Conservation (phyloP, 2,113 vertebrate species). For the Accipiter virgatus region DNA sequence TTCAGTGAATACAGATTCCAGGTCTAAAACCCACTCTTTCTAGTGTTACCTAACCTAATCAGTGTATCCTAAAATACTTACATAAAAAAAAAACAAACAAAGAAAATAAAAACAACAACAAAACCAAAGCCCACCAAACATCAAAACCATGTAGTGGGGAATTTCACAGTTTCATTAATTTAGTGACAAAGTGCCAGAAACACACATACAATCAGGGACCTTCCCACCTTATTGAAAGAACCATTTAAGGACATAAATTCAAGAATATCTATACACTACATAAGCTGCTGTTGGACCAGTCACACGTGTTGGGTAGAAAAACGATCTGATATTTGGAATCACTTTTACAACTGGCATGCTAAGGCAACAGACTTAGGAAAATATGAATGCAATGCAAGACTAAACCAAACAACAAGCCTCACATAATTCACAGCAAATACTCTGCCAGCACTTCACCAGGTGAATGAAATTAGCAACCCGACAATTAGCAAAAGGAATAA, state of each 20-base stretch:
- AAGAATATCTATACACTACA: not conserved
- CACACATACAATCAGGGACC: not conserved
- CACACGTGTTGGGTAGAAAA: not conserved
- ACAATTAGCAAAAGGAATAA: constrained; percentile 1
- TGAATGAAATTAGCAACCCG: not conserved
- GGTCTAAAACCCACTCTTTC: not conserved
- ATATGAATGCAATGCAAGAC: constrained; percentile 10
- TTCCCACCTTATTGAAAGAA: rapidly evolving
- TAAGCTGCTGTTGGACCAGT: not conserved
- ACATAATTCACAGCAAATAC: not conserved
- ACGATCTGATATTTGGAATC: not conserved
- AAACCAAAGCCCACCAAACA: not conserved
- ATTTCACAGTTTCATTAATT: not conserved
- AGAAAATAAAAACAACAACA: no score
- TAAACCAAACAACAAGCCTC: not conserved
- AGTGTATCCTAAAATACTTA: not conserved
- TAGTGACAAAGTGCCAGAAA: not conserved
- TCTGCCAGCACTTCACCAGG: not conserved
- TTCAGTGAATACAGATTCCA: not conserved
- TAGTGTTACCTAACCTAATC: not conserved
- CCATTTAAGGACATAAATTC: not conserved
- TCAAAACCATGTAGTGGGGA: not conserved
- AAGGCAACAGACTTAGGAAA: not conserved
- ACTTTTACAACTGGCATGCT: rapidly evolving
- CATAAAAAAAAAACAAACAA: not conserved